A percentile compares a stretch with the other conserved stretches of the same genome.
phyloP scores from a whole-genome alignment of 1,140 invertebrate genomes.

The Sycobia sp. region DNA sequence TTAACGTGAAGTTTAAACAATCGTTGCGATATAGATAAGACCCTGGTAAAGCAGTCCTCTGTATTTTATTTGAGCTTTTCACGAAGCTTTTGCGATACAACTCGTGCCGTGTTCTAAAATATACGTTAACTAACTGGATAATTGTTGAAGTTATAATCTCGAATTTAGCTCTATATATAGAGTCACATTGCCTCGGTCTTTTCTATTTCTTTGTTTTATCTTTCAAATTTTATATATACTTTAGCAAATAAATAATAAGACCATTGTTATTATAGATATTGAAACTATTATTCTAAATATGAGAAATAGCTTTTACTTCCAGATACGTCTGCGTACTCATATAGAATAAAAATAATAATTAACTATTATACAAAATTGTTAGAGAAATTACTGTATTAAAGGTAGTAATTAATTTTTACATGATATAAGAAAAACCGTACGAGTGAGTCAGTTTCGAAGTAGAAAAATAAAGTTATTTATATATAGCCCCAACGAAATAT shows the following conservation, averaged over 20 bases:
- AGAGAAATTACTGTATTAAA: slow-evolving; percentile 14
- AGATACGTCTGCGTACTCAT: slow-evolving; percentile 19
- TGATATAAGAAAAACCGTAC: slow-evolving; percentile 9
- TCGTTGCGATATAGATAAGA: slow-evolving; percentile 11
- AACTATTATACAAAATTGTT: background rate
- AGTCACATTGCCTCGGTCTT: slow-evolving; percentile 18
- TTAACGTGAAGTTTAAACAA: slow-evolving; percentile 6
- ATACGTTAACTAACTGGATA: no score
- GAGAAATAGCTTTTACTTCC: background rate
- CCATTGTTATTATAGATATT: slow-evolving; percentile 8
- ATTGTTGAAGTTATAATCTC: no score
- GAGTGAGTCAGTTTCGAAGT: slow-evolving; percentile 15
- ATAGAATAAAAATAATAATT: background rate
- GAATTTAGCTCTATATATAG: no score
- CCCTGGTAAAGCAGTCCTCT: slow-evolving; percentile 5
- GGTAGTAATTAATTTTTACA: slow-evolving; percentile 21
- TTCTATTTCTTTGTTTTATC: slow-evolving; percentile 22
- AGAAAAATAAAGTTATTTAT: no score
- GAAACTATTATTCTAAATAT: slow-evolving; percentile 24
- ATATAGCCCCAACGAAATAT: slow-evolving; percentile 19
- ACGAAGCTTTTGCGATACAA: no score
- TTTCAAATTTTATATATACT: slow-evolving; percentile 25
- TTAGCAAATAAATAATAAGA: slow-evolving; percentile 12
- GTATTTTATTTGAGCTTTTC: background rate
- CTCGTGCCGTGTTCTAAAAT: no score